These are phyloP conservation scores for Dromius quadrimaculatus DNA, from an alignment of 2,888 invertebrate species.

Conservation along the genomic window DNA sequence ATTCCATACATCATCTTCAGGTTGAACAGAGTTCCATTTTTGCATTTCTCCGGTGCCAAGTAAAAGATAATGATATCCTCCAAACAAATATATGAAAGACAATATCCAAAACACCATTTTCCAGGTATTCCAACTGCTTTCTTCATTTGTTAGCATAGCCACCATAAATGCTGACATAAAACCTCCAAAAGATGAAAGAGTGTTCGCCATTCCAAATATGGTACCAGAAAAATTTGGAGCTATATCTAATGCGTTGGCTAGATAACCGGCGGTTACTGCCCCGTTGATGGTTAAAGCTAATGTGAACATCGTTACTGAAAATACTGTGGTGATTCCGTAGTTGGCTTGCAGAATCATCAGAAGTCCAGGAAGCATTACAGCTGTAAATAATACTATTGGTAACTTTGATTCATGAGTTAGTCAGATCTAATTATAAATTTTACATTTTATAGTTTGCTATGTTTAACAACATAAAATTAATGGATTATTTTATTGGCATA, in stretches of 20 bases:
- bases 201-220: slow-evolving; percentile 91
- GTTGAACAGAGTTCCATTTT: slow-evolving; percentile 67
- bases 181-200: slow-evolving; percentile 85
- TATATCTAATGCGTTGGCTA: slow-evolving; percentile 88
- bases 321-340: slow-evolving; percentile 76
- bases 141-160: slow-evolving; percentile 78
- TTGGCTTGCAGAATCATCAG: slow-evolving; percentile 82
- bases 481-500: no score
- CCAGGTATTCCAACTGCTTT: slow-evolving; percentile 84
- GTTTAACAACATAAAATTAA: background rate
- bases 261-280: slow-evolving; percentile 86
- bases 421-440: background rate
- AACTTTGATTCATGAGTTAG: no score
- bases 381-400: slow-evolving; percentile 63
- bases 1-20: slow-evolving; percentile 50
- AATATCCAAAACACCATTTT: slow-evolving; percentile 85
- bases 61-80: slow-evolving; percentile 73
- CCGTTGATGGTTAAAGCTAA: slow-evolving; percentile 86
- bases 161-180: slow-evolving; percentile 87
- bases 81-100: slow-evolving; percentile 77
- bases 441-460: slow-evolving; percentile 14
- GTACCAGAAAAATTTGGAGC: slow-evolving; percentile 92
- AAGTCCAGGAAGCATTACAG: slow-evolving; percentile 74
- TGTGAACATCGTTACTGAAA: slow-evolving; percentile 84
- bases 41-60: slow-evolving; percentile 79